Conservation (phyloP, 1,140 invertebrate species). For the Uloborus diversus region DNA sequence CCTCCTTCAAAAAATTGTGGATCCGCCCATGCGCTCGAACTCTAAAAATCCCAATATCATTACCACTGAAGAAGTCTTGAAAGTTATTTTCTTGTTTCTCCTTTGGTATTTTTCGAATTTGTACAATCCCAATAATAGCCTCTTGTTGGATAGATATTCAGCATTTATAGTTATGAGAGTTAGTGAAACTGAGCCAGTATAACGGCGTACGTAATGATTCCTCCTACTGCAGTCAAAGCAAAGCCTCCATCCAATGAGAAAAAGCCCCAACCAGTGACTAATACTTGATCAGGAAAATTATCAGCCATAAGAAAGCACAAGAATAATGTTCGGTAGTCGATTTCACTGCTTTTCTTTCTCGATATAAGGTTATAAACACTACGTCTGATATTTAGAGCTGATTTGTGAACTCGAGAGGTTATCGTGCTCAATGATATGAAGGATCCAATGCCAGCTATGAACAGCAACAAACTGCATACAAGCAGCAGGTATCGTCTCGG, state of each 20-base stretch:
- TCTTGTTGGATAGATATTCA: no score
- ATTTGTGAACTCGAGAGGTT: constrained; percentile 2
- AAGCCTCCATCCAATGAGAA: constrained; percentile 19
- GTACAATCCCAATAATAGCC: no score
- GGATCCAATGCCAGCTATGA: neutral
- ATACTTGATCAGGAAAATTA: constrained; percentile 2
- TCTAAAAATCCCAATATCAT: no score
- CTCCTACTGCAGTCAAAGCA: constrained; percentile 15
- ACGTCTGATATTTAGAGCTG: constrained; percentile 3
- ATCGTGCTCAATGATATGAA: constrained; percentile 7
- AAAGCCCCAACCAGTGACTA: constrained; percentile 28
- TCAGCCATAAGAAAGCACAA: neutral
- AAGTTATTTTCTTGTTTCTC: no score
- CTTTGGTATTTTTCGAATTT: no score
- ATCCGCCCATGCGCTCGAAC: no score
- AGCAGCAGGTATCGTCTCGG: neutral
- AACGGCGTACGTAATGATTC: constrained; percentile 22
- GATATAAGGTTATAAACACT: constrained; percentile 1
- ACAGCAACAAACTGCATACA: neutral
- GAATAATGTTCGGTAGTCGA: neutral
- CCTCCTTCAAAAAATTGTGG: no score
- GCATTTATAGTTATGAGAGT: no score
- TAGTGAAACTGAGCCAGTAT: constrained; percentile 21
- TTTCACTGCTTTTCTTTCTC: neutral
- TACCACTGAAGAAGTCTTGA: no score